Evolutionary conservation across 2,888 invertebrate genomes (phyloP).

Genomic region (Agapostemon virescens): DNA sequence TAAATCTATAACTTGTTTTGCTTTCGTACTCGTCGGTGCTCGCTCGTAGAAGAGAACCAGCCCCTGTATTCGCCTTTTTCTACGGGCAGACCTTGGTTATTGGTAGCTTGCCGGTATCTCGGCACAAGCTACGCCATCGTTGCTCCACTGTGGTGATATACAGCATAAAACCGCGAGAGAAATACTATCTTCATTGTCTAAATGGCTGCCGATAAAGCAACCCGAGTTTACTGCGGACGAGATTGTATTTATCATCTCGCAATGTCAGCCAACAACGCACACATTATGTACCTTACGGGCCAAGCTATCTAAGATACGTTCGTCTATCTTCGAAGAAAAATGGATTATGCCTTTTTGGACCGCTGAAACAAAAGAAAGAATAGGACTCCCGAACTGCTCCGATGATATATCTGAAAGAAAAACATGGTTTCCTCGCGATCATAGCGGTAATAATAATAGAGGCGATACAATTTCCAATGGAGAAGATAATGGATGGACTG

Average conservation of each 20-base stretch:
- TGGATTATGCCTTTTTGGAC: constrained; percentile 56
- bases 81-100: constrained; percentile 64
- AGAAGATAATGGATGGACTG: background rate
- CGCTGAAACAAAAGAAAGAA: constrained; percentile 41
- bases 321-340: constrained; percentile 65
- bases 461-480: background rate
- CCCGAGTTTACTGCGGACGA: constrained; percentile 74
- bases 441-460: constrained; percentile 2
- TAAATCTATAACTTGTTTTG: constrained; percentile 68
- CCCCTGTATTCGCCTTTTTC: constrained; percentile 46
- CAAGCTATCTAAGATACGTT: constrained; percentile 69
- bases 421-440: background rate
- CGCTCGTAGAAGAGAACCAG: constrained; percentile 29
- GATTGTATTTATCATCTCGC: constrained; percentile 77
- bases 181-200: constrained; percentile 79
- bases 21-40: constrained; percentile 35
- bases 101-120: constrained; percentile 71
- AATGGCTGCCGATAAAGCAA: constrained; percentile 78
- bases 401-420: constrained; percentile 27
- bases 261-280: constrained; percentile 64
- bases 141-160: constrained; percentile 70
- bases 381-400: constrained; percentile 1
- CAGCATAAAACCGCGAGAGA: constrained; percentile 75
- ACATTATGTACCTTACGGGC: constrained; percentile 61
- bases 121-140: constrained; percentile 58